phyloP scores from a whole-genome alignment of 2,113 vertebrate species.

The Carassius carassius region DNA sequence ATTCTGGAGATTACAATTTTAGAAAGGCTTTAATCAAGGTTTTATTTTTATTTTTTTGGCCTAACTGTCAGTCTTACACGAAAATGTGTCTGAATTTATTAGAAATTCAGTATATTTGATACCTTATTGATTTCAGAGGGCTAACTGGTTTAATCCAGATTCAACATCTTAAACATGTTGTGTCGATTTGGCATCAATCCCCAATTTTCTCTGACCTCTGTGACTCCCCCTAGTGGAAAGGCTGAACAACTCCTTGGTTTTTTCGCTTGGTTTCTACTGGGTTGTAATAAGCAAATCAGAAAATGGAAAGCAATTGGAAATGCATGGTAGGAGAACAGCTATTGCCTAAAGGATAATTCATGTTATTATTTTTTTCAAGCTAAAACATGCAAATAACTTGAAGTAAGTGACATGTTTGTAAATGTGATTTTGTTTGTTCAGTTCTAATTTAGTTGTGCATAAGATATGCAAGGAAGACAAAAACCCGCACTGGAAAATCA shows the following conservation, averaged over 20 bases:
- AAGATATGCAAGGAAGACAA: background rate
- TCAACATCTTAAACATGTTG: background rate
- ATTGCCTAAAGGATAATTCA: background rate
- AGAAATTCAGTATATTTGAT: background rate
- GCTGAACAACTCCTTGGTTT: background rate
- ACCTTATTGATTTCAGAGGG: background rate
- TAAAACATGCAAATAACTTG: slow-evolving; percentile 3
- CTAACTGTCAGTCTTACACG: background rate
- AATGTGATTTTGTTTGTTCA: background rate
- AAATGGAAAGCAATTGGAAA: slow-evolving; percentile 13
- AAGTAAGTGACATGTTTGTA: background rate
- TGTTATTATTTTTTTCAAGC: background rate
- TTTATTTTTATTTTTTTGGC: no score
- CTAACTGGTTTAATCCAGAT: background rate
- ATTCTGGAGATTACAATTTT: background rate
- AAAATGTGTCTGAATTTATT: background rate
- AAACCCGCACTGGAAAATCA: background rate
- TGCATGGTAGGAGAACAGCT: background rate
- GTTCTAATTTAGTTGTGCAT: background rate
- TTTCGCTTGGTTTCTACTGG: background rate
- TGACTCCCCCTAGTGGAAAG: background rate
- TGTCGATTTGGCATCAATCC: background rate
- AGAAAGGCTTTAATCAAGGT: background rate
- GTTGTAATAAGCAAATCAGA: background rate
- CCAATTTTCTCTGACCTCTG: background rate